These are phyloP conservation scores for Laticauda colubrina DNA, from an alignment of 2,113 vertebrate genomes.

Conservation along the genomic window DNA sequence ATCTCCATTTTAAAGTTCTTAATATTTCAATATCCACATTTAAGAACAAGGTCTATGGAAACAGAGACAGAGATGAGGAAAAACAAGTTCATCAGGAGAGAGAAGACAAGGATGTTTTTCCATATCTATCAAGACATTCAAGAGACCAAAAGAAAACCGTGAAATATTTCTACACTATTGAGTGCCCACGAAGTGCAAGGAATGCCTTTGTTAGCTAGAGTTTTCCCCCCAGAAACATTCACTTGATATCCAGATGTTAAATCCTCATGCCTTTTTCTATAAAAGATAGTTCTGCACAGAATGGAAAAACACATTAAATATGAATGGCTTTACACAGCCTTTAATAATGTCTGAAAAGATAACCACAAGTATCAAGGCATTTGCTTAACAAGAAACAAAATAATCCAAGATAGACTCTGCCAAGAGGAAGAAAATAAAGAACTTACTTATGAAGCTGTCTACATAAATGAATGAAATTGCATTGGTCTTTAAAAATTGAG, in stretches of 20 bases:
- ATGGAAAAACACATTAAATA: not conserved
- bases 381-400: not conserved
- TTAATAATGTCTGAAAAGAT: not conserved
- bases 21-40: not conserved
- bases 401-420: not conserved
- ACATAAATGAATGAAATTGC: not conserved
- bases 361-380: not conserved
- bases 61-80: not conserved
- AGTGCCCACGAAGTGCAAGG: not conserved
- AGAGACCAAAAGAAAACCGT: not conserved
- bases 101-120: not conserved
- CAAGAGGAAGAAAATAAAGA: not conserved
- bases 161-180: not conserved
- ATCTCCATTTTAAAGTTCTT: not conserved
- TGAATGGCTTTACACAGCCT: not conserved
- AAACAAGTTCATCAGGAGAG: not conserved
- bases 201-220: not conserved
- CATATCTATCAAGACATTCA: not conserved
- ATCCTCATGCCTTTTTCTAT: not conserved
- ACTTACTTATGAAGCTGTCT: not conserved
- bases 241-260: not conserved
- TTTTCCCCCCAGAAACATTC: not conserved
- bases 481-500: not conserved
- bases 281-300: not conserved
- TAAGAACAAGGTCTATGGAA: not conserved